phyloP scores from a whole-genome alignment of 2,113 vertebrate genomes.

The Acanthochromis polyacanthus region DNA sequence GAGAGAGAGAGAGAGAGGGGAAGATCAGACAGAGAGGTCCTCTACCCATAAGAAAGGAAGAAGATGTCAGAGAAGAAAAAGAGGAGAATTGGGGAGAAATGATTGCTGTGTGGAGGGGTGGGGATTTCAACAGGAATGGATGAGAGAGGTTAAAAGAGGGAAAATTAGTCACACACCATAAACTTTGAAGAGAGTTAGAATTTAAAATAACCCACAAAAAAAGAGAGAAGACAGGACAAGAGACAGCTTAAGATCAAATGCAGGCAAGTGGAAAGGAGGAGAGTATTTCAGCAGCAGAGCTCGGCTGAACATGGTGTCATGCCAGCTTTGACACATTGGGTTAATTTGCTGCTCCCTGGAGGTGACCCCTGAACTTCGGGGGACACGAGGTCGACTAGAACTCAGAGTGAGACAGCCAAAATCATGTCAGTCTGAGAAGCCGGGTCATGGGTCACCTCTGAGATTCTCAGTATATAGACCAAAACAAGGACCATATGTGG shows the following conservation, averaged over 20 bases:
- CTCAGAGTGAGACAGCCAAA: constrained; percentile 83
- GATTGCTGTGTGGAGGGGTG: constrained; percentile 38
- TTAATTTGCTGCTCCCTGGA: constrained; percentile 87
- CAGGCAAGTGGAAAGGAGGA: constrained; percentile 52
- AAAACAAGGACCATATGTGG: constrained; percentile 88
- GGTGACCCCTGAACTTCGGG: constrained; percentile 83
- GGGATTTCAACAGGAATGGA: constrained; percentile 56
- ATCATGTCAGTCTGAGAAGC: constrained; percentile 86
- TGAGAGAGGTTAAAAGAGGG: constrained; percentile 62
- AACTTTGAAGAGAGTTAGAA: constrained; percentile 71
- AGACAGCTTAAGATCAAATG: constrained; percentile 52
- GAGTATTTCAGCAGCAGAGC: constrained; percentile 65
- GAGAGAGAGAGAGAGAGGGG: constrained; percentile 29
- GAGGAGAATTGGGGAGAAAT: constrained; percentile 36
- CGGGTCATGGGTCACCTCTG: constrained; percentile 80
- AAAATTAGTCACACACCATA: constrained; percentile 75
- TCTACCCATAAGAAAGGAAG: constrained; percentile 36
- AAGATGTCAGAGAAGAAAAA: constrained; percentile 54
- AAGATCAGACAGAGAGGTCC: constrained; percentile 62
- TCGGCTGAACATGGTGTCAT: constrained; percentile 85
- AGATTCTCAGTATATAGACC: constrained; percentile 80
- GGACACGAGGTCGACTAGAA: constrained; percentile 77
- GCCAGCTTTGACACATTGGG: constrained; percentile 87
- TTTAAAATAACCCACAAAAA: constrained; percentile 60
- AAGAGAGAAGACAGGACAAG: constrained; percentile 17